Base-by-base conservation (phyloP, 2,797 vertebrate species). In the Pteronotus mesoamericanus region DNA sequence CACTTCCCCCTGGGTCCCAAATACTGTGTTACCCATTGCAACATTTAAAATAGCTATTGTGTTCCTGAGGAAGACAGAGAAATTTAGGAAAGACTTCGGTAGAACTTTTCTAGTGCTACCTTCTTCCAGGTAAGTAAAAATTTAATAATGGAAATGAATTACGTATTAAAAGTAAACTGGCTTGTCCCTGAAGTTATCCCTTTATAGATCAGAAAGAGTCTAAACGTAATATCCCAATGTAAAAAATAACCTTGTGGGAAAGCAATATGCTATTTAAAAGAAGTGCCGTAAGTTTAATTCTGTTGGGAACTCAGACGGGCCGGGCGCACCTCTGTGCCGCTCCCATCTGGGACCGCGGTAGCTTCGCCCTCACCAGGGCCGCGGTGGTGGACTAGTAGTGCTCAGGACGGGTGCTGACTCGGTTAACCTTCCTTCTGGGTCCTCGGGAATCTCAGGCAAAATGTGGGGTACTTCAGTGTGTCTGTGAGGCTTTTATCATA, bases 81-180 rank as follows among this genome's bases (percentile, higher is more conserved):
- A 91, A 96, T 96, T 97, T 97, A 97, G 97, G 86, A 97, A 97
- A 96, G 95, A 94, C 97, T 96, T 96, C 95, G 95, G 0, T 98
- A 97, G 96, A 96, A 68, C 95, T 96, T 96, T 96, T 87, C 95
- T 98, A 97, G 86, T 96, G 91, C 87, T 91, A 64, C 95, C 96
- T 97, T 66, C 48, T 96, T 96, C 66, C 97, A 97, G 97, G 96
- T 97, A 98, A 98, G 97, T 97, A 74, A 95, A 91, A 89, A 79
- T 96, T 96, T 96, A 96, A 89, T 95, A 95, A 94, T 32, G 9
- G 89, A 89, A 95, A 95, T 96, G 44, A 82, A 95, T 24, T 91
- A 51, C 80, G 22, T 89, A 48, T 94, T 68, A 82, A 94, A 83
- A 86, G 57, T 42, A 84, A 53, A 22, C 29, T 6, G 83, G 1